Evolutionary conservation across 2,113 vertebrate genomes (phyloP).

Genomic region (Benitochromis conjunctus): DNA sequence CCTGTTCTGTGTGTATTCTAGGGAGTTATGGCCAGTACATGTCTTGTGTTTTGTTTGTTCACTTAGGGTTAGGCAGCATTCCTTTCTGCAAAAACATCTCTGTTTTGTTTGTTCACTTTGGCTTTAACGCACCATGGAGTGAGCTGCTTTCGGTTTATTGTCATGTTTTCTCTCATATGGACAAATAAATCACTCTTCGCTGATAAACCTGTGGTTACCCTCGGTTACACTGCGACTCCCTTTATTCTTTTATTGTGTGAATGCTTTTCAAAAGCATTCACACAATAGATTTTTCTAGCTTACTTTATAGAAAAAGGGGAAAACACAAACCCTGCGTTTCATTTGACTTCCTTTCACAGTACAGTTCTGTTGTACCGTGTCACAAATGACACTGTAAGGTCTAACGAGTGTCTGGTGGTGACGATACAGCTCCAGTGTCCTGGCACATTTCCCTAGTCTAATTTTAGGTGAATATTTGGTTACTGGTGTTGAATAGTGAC

Average conservation of each 20-base stretch:
- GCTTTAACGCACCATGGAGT: background rate
- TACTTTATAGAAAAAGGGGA: background rate
- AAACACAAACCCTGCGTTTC: background rate
- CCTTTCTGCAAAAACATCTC: background rate
- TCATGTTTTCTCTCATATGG: background rate
- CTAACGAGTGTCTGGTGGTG: background rate
- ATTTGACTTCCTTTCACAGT: background rate
- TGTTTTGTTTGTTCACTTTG: background rate
- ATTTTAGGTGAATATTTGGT: background rate
- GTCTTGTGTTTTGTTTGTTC: background rate
- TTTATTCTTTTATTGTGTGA: background rate
- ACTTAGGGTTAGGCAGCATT: background rate
- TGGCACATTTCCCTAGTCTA: background rate
- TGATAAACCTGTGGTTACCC: background rate
- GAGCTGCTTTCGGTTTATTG: background rate
- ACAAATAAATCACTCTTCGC: background rate
- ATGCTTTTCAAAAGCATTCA: too few relatives aligned
- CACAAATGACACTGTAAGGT: background rate
- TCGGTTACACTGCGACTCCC: background rate
- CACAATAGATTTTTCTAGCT: too few relatives aligned
- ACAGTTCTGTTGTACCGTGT: background rate
- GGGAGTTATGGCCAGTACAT: background rate
- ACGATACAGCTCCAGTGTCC: background rate
- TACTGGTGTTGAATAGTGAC: background rate
- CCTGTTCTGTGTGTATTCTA: background rate